Conservation (phyloP, 2,797 vertebrate genomes). For the Myotis daubentonii region DNA sequence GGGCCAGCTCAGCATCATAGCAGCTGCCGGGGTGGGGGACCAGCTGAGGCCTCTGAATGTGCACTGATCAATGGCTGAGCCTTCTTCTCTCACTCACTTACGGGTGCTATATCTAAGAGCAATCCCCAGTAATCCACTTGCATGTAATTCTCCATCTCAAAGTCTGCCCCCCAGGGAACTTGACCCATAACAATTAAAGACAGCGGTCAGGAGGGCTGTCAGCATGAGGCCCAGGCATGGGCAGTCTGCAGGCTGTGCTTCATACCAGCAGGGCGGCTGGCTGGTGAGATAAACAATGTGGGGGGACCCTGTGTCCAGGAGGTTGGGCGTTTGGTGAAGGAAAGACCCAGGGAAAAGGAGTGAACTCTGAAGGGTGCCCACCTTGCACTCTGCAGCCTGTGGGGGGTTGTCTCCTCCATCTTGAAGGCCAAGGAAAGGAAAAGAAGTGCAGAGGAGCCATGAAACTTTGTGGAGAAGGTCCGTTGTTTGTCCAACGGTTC, state of each 20-base stretch:
- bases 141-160: too few relatives aligned
- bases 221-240: background rate
- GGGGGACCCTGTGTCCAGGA: background rate
- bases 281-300: background rate
- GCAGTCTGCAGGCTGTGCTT: background rate
- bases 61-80: too few relatives aligned
- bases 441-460: background rate
- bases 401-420: background rate
- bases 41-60: too few relatives aligned
- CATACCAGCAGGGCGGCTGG: background rate
- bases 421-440: background rate
- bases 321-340: background rate
- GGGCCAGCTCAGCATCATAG: too few relatives aligned
- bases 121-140: background rate
- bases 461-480: background rate
- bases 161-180: background rate
- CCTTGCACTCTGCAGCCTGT: background rate
- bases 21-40: too few relatives aligned
- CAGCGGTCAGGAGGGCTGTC: background rate
- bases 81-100: background rate
- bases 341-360: background rate
- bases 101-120: background rate
- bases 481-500: background rate
- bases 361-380: background rate
- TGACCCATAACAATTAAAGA: background rate